Percentiles rank a stretch among this genome's conserved stretches.
Conservation (phyloP, 2,797 vertebrate genomes). For the Myotis pilosus region DNA sequence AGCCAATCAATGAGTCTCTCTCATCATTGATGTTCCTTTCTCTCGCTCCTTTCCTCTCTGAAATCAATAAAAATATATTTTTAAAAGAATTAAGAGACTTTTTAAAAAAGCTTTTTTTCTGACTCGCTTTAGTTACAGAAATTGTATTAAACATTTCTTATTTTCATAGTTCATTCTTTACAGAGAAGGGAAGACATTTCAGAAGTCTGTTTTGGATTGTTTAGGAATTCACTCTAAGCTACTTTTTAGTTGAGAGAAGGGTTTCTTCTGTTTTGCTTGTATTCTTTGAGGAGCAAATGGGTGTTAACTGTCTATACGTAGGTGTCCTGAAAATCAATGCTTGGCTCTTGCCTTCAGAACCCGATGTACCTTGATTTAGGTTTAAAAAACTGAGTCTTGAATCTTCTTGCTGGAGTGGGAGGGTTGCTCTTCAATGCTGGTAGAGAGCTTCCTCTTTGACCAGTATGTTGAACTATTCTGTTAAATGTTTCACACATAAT, state of each 20-base stretch:
- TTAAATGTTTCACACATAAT: conserved; percentile 92
- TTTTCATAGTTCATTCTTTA: conserved; percentile 78
- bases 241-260: conserved; percentile 90
- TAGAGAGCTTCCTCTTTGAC: conserved; percentile 86
- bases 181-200: conserved; percentile 91
- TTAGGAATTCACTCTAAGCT: conserved; percentile 87
- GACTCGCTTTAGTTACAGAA: not conserved
- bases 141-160: not conserved
- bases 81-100: too few relatives aligned
- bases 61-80: too few relatives aligned
- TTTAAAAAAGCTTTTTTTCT: not conserved
- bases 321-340: conserved; percentile 79
- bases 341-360: conserved; percentile 75
- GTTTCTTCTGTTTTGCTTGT: conserved; percentile 85
- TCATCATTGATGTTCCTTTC: too few relatives aligned
- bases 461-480: conserved; percentile 86
- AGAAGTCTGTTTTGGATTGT: conserved; percentile 87
- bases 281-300: conserved; percentile 82
- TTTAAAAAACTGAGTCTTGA: conserved; percentile 54
- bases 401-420: conserved; percentile 76
- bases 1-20: too few relatives aligned
- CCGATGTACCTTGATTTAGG: conserved; percentile 52
- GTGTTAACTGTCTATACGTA: conserved; percentile 68
- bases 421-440: conserved; percentile 72
- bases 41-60: too few relatives aligned